Percentiles rank a stretch among this genome's conserved stretches.
Conservation (phyloP, 2,113 vertebrate genomes). For the Gymnocephalus cernua region DNA sequence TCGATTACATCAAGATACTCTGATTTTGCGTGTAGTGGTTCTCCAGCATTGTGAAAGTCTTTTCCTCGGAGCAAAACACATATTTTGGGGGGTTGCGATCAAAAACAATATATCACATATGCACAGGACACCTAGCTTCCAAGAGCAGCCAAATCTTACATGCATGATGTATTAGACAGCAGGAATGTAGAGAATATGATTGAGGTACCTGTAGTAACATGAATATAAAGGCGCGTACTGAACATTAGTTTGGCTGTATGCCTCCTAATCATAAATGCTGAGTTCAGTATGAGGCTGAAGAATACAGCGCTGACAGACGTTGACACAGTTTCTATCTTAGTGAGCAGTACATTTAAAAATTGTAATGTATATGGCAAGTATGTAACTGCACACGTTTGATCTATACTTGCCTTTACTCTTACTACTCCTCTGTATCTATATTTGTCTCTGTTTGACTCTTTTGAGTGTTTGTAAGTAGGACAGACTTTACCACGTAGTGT, state of each 20-base stretch:
- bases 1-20: constrained; percentile 35
- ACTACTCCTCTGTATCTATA: constrained; percentile 38
- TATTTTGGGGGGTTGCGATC: constrained; percentile 34
- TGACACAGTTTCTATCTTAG: constrained; percentile 34
- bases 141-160: constrained; percentile 23
- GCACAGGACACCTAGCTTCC: constrained; percentile 19
- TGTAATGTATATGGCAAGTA: not conserved
- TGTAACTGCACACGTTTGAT: constrained; percentile 43
- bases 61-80: constrained; percentile 15
- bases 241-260: not conserved
- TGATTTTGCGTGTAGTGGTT: not conserved
- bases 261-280: not conserved
- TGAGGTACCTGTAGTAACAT: not conserved
- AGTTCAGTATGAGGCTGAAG: not conserved
- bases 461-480: constrained; percentile 18
- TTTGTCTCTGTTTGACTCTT: constrained; percentile 37
- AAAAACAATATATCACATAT: constrained; percentile 43
- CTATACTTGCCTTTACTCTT: constrained; percentile 26
- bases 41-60: constrained; percentile 18
- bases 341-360: not conserved
- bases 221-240: not conserved
- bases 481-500: constrained; percentile 4
- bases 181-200: constrained; percentile 2
- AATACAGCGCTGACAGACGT: constrained; percentile 31
- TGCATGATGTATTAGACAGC: not conserved